These are phyloP conservation scores for Amphipoea oculea DNA, from an alignment of 2,888 invertebrate genomes.

Conservation along the genomic window DNA sequence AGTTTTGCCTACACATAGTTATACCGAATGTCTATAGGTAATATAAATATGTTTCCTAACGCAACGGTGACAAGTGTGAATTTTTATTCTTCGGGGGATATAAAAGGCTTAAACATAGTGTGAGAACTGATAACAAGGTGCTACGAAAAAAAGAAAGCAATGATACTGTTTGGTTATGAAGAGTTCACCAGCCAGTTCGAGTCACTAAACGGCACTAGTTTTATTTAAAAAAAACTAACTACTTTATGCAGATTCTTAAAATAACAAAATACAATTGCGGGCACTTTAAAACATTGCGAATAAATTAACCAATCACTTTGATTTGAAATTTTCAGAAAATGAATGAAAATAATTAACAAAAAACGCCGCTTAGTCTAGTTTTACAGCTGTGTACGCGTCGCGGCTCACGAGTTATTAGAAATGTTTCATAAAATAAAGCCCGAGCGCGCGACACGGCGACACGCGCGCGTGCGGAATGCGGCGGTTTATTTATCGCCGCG, in stretches of 20 bases:
- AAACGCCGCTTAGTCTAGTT: not conserved
- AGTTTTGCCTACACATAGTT: not conserved
- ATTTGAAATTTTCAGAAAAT: not conserved
- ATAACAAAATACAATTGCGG: not conserved
- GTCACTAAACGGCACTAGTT: not conserved
- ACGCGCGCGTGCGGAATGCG: constrained; percentile 11
- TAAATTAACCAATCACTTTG: not conserved
- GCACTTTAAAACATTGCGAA: too few relatives aligned
- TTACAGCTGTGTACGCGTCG: not conserved
- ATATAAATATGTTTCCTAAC: not conserved
- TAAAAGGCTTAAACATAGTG: not conserved
- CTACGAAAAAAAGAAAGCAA: not conserved
- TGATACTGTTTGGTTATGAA: not conserved
- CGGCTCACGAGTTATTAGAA: not conserved
- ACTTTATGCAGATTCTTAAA: too few relatives aligned
- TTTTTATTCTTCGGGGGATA: not conserved
- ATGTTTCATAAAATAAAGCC: too few relatives aligned
- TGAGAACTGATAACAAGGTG: not conserved
- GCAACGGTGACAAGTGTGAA: not conserved
- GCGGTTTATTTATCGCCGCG: constrained; percentile 20
- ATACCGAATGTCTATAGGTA: too few relatives aligned
- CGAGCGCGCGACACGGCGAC: not conserved
- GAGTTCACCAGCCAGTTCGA: not conserved
- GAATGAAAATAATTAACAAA: not conserved
- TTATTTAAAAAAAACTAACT: not conserved